Evolutionary conservation across 1,140 invertebrate species (phyloP).

Genomic region (Trachymyrmex cornetzi): DNA sequence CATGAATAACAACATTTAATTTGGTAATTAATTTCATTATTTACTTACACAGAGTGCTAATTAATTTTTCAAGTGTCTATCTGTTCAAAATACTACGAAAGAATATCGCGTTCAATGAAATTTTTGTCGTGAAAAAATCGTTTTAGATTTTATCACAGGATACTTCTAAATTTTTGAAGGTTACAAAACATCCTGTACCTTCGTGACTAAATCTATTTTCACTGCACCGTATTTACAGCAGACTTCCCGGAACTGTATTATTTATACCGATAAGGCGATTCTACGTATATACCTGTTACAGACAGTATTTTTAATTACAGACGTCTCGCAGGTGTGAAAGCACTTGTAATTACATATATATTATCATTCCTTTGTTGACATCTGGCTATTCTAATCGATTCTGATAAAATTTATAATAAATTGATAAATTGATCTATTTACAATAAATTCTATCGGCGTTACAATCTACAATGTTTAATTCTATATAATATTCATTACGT

Average conservation of each 20-base stretch:
- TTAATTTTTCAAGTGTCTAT: not conserved
- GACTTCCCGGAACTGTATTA: conserved; percentile 30
- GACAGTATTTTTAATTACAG: conserved; percentile 27
- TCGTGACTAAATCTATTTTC: not conserved
- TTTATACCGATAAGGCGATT: conserved; percentile 40
- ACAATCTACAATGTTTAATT: conserved; percentile 4
- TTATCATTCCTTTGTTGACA: not conserved
- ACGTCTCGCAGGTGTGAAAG: not conserved
- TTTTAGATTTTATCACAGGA: not conserved
- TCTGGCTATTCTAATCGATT: not conserved
- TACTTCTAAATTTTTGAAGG: not conserved
- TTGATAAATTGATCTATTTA: not conserved
- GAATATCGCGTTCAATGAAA: not conserved
- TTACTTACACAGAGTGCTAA: not conserved
- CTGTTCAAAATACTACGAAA: conserved; percentile 6
- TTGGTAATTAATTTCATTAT: not conserved
- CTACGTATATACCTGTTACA: not conserved
- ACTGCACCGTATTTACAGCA: not conserved
- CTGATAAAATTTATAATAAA: not conserved
- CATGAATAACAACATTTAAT: conserved; percentile 12
- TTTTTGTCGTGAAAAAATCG: not conserved
- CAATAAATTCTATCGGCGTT: not conserved
- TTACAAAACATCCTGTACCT: not conserved
- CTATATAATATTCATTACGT: not conserved
- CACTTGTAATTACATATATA: not conserved